Percentiles rank a stretch among this genome's conserved stretches.
Conservation (phyloP, 1,140 invertebrate species). For the Tetraneura akinire region DNA sequence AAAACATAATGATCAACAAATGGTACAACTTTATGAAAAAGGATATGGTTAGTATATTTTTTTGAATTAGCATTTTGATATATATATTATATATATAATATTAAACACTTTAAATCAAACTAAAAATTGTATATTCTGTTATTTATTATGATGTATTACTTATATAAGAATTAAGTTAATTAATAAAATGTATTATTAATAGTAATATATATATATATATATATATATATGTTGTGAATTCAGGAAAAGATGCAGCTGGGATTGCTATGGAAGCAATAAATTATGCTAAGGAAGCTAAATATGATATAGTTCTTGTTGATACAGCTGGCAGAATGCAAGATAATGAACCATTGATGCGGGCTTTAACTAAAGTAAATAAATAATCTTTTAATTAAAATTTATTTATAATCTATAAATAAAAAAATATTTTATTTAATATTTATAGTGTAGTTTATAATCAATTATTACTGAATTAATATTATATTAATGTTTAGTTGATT, state of each 20-base stretch:
- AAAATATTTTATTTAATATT: neutral
- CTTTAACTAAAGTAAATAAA: constrained; percentile 77
- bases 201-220: too few species aligned
- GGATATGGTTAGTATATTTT: constrained; percentile 81
- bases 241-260: constrained; percentile 95
- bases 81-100: too few species aligned
- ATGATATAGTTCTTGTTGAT: constrained; percentile 94
- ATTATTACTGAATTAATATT: too few species aligned
- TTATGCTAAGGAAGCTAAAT: constrained; percentile 75
- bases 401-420: too few species aligned
- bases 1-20: constrained; percentile 69
- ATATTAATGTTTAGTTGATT: constrained; percentile 63
- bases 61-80: too few species aligned
- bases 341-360: constrained; percentile 97
- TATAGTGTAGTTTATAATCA: neutral
- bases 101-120: too few species aligned
- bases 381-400: neutral
- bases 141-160: neutral
- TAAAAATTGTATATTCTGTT: too few species aligned
- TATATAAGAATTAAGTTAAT: neutral
- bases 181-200: constrained; percentile 1
- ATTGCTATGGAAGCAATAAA: constrained; percentile 97
- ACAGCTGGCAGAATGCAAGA: constrained; percentile 99
- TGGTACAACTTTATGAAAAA: constrained; percentile 97
- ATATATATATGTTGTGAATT: constrained; percentile 53